Base-by-base conservation (phyloP, 2,113 vertebrate species). In the Istiophorus platypterus region DNA sequence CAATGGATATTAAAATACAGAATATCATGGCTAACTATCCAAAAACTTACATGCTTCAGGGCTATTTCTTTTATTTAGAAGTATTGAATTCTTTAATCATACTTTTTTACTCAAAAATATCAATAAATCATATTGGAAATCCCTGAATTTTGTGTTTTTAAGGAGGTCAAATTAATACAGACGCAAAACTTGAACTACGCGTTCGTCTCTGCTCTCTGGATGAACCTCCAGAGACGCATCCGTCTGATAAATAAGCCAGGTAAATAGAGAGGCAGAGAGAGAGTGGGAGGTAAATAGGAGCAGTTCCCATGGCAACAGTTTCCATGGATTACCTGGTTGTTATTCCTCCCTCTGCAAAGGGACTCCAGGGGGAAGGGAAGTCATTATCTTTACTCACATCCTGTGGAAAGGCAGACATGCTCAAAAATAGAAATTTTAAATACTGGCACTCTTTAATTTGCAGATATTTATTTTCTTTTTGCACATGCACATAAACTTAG, bases 311-410 rank as follows among this genome's bases (percentile, higher is more conserved):
- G 88, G 72, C 84, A 76, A 91, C 71, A 58, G 84, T 89, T 85
- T 85, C 81, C 82, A 81, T 86, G 81, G 85, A 82, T 94, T 93
- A 97, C 97, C 94, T 97, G 93, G 93, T 76, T 69, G 91, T 96
- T 94, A 96, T 96, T 92, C 96, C 95, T 83, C 96, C 95, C 22
- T 99, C 97, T 64, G 94, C 90, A 88, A 98, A 98, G 71, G 97
- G 96, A 91, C 96, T 99, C 98, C 98, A 99, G 34, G 96, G 96
- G 0, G 96, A 96, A 69, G 95, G 88, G 82, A 97, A 98, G 86
- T 97, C 96, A 57, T 93, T 92, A 72, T 97, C 97, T 89, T 95
- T 96, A 84, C 95, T 96, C 54, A 97, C 91, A 62, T 97, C 96
- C 98, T 99, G 85, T 72, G 85, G 89, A 93, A 62, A 86, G 24